These are phyloP conservation scores for Oligia strigilis DNA, from an alignment of 2,888 invertebrate species.

Conservation along the genomic window DNA sequence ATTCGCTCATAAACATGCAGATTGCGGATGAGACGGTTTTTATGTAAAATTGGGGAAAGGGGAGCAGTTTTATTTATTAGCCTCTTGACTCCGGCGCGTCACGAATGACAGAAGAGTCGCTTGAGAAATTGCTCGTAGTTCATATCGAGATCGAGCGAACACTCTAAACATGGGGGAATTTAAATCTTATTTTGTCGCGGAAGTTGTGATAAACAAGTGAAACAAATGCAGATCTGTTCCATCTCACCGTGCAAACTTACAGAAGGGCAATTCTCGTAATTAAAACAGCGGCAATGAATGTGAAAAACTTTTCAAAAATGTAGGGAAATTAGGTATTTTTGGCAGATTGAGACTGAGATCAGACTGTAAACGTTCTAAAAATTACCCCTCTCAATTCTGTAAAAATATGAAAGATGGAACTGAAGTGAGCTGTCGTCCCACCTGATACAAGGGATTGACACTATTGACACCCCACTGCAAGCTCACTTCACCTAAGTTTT, in stretches of 20 bases:
- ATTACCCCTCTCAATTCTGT: too few relatives aligned
- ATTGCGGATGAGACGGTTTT: constrained; percentile 90
- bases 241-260: neutral
- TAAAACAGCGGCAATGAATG: neutral
- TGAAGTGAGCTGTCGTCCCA: neutral
- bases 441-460: too few relatives aligned
- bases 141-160: constrained; percentile 73
- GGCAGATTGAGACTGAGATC: too few relatives aligned
- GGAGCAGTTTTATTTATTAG: constrained; percentile 90
- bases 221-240: too few relatives aligned
- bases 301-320: neutral
- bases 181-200: constrained; percentile 40
- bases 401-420: too few relatives aligned
- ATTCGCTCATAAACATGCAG: constrained; percentile 90
- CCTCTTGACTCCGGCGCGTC: constrained; percentile 86
- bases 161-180: constrained; percentile 38
- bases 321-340: too few relatives aligned
- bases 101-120: constrained; percentile 76
- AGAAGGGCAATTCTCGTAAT: neutral
- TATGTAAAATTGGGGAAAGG: constrained; percentile 88
- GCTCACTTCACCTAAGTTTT: too few relatives aligned
- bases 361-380: too few relatives aligned
- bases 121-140: constrained; percentile 80
- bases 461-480: too few relatives aligned
- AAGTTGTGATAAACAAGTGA: constrained; percentile 1